Conservation (phyloP, 2,888 invertebrate genomes). For the Prostheceraeus crozeri region DNA sequence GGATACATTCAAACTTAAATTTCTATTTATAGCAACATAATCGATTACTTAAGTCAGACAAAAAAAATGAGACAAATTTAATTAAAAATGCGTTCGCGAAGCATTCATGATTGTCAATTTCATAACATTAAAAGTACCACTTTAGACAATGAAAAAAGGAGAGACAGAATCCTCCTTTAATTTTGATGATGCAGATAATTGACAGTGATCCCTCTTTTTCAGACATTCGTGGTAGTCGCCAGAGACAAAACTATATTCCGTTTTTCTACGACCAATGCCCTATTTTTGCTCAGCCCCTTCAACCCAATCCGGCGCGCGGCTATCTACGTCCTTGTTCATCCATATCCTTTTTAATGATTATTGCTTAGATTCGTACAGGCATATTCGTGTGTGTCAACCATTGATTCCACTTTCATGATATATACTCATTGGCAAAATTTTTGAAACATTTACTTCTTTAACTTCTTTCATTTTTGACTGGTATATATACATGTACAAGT, state of each 20-base stretch:
- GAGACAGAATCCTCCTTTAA: too few relatives aligned
- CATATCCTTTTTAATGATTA: slow-evolving; percentile 47
- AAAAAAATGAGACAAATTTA: too few relatives aligned
- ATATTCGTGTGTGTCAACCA: neutral
- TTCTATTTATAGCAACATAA: too few relatives aligned
- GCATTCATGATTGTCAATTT: too few relatives aligned
- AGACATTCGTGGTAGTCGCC: slow-evolving; percentile 92
- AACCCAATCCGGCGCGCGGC: slow-evolving; percentile 94
- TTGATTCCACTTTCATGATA: neutral
- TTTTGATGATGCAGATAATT: too few relatives aligned
- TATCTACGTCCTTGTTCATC: slow-evolving; percentile 95
- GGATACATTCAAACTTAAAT: too few relatives aligned
- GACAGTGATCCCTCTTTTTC: too few relatives aligned
- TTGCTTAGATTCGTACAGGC: too few relatives aligned
- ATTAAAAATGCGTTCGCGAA: too few relatives aligned
- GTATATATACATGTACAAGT: neutral
- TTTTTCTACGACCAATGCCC: slow-evolving; percentile 90
- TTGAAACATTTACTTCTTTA: neutral
- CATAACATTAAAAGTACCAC: too few relatives aligned
- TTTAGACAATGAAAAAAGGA: too few relatives aligned
- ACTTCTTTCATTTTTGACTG: neutral
- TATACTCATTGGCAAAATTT: neutral
- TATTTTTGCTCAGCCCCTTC: slow-evolving; percentile 91
- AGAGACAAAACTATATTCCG: slow-evolving; percentile 97
- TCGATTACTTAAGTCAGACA: too few relatives aligned